A percentile compares a stretch with the other conserved stretches of the same genome.
Evolutionary conservation across 2,888 invertebrate species (phyloP).

Genomic region (Lamproptera curius): DNA sequence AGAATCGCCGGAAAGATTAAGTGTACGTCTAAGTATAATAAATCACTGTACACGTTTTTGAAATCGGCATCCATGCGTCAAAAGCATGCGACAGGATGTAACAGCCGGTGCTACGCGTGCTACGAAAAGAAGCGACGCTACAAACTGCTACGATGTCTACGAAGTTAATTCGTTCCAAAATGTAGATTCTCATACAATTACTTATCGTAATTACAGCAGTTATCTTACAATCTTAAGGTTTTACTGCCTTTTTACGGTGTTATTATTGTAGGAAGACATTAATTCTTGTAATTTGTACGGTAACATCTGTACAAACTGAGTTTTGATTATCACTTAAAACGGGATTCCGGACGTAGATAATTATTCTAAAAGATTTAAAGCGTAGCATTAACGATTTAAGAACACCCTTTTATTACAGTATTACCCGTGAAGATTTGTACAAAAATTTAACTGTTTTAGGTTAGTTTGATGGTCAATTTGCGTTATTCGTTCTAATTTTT

Average conservation of each 20-base stretch:
- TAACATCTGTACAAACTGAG: constrained; percentile 69
- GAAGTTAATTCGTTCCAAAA: constrained; percentile 8
- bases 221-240: constrained; percentile 42
- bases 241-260: constrained; percentile 50
- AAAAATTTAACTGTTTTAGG: too few species aligned
- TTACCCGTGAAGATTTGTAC: constrained; percentile 39
- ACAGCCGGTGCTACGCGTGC: constrained; percentile 46
- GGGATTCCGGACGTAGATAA: constrained; percentile 62
- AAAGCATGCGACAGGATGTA: constrained; percentile 53
- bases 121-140: constrained; percentile 22
- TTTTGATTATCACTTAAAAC: constrained; percentile 75
- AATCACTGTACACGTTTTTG: constrained; percentile 21
- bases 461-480: too few species aligned
- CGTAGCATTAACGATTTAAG: constrained; percentile 31
- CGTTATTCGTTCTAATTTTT: too few species aligned
- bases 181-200: constrained; percentile 20
- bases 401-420: constrained; percentile 52
- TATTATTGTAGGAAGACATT: constrained; percentile 48
- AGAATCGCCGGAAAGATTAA: constrained; percentile 61
- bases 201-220: constrained; percentile 33
- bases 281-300: constrained; percentile 59
- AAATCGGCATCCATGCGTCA: constrained; percentile 32
- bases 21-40: constrained; percentile 47
- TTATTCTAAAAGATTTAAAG: constrained; percentile 63
- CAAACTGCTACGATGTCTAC: constrained; percentile 22